A percentile compares a stretch with the other conserved stretches of the same genome.
Conservation (phyloP, 2,113 vertebrate genomes). For the Eulemur rufifrons region DNA sequence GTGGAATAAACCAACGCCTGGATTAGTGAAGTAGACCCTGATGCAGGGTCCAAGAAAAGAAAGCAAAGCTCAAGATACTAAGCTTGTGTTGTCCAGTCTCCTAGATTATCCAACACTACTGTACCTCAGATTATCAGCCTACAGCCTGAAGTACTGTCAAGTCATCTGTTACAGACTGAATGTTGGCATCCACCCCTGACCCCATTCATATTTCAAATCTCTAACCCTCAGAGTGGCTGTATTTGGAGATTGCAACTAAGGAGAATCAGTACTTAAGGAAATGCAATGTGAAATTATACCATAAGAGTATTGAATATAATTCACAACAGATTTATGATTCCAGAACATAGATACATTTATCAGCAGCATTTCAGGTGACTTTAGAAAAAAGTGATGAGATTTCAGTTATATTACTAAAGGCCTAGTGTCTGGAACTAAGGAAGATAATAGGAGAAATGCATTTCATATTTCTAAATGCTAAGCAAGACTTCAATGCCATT, state of each 20-base stretch:
- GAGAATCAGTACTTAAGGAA: not conserved
- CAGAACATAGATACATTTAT: not conserved
- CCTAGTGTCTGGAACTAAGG: not conserved
- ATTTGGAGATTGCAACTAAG: not conserved
- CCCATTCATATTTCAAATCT: not conserved
- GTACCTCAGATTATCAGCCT: not conserved
- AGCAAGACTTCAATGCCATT: not conserved
- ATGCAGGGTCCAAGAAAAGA: not conserved
- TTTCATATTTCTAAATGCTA: not conserved
- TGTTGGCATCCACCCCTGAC: not conserved
- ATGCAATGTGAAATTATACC: not conserved
- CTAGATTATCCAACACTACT: rapidly evolving
- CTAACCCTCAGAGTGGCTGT: rapidly evolving
- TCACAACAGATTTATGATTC: not conserved
- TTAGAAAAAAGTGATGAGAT: not conserved
- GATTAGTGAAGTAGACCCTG: not conserved
- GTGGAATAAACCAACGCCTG: not conserved
- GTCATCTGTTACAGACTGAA: not conserved
- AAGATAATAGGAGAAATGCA: not conserved
- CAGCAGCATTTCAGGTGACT: not conserved
- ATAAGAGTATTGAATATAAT: not conserved
- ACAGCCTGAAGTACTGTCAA: not conserved
- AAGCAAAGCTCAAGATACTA: not conserved
- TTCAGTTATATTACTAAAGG: not conserved
- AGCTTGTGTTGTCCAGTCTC: not conserved